Percentiles rank a stretch among this genome's conserved stretches.
Evolutionary conservation across 2,888 invertebrate species (phyloP).

Genomic region (Drosophila algonquin): DNA sequence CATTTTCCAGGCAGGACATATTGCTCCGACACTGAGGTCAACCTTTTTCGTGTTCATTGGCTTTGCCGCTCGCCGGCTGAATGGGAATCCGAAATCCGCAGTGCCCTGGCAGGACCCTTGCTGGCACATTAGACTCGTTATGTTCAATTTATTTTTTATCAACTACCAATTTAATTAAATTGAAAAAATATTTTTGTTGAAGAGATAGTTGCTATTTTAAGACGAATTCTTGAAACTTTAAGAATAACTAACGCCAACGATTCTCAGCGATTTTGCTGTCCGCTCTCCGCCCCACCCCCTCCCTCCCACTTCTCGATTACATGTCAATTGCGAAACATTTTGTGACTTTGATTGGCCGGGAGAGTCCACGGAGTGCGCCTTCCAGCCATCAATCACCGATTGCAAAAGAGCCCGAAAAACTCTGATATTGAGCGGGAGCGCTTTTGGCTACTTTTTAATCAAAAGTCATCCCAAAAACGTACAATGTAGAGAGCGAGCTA

Average conservation of each 20-base stretch:
- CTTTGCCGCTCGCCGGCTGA: constrained; percentile 11
- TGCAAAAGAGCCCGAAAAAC: no score
- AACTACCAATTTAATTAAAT: not conserved
- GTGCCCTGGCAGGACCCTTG: not conserved
- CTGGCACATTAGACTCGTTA: constrained; percentile 3
- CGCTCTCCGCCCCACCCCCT: not conserved
- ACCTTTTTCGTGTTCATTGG: constrained; percentile 75
- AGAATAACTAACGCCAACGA: no score
- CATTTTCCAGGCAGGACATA: constrained; percentile 65
- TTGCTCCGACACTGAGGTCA: constrained; percentile 73
- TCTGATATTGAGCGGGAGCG: no score
- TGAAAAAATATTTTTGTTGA: not conserved
- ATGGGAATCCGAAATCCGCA: constrained; percentile 6
- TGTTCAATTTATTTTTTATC: not conserved
- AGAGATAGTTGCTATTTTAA: not conserved
- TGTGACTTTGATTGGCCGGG: no score
- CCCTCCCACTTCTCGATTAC: constrained; percentile 6
- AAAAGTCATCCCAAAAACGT: constrained; percentile 22
- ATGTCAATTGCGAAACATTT: no score
- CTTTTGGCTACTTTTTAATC: constrained; percentile 18
- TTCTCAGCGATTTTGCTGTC: no score
- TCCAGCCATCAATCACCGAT: no score
- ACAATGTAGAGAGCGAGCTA: no score
- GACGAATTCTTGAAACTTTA: not conserved
- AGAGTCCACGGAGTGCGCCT: no score